Conservation (phyloP, 2,888 invertebrate species). For the Ichneumon xanthorius region DNA sequence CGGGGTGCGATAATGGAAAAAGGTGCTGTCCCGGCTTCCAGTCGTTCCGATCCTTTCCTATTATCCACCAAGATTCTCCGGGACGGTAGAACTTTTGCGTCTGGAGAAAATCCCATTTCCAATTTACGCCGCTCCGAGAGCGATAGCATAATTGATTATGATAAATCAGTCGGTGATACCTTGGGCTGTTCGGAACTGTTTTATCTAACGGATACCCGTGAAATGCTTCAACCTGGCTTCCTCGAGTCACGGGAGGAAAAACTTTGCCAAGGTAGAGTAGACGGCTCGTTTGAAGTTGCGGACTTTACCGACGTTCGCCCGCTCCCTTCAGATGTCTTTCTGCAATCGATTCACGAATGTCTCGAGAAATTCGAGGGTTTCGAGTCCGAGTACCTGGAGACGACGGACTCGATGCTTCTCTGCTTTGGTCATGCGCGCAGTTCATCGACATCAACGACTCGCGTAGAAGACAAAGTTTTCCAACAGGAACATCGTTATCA, state of each 20-base stretch:
- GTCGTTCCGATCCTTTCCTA: slow-evolving; percentile 54
- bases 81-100: slow-evolving; percentile 44
- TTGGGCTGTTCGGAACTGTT: slow-evolving; percentile 72
- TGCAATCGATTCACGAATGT: slow-evolving; percentile 72
- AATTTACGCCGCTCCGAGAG: slow-evolving; percentile 61
- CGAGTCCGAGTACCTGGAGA: slow-evolving; percentile 72
- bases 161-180: slow-evolving; percentile 49
- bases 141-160: slow-evolving; percentile 67
- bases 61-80: slow-evolving; percentile 39
- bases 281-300: slow-evolving; percentile 51
- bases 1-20: slow-evolving; percentile 39
- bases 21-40: slow-evolving; percentile 29
- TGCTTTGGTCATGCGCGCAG: slow-evolving; percentile 70
- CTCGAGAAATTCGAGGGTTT: slow-evolving; percentile 71
- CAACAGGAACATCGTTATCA: slow-evolving; percentile 10
- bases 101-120: slow-evolving; percentile 60
- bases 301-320: slow-evolving; percentile 73
- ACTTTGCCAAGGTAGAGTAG: slow-evolving; percentile 42
- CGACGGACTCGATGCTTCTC: slow-evolving; percentile 78
- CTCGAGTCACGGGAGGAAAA: slow-evolving; percentile 56
- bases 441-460: slow-evolving; percentile 7
- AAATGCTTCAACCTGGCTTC: slow-evolving; percentile 70
- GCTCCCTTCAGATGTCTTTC: slow-evolving; percentile 69
- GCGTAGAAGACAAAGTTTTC: slow-evolving; percentile 43
- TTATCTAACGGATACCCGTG: slow-evolving; percentile 70